Evolutionary conservation across 2,113 vertebrate species (phyloP).

Genomic region (Poeciliopsis prolifica): DNA sequence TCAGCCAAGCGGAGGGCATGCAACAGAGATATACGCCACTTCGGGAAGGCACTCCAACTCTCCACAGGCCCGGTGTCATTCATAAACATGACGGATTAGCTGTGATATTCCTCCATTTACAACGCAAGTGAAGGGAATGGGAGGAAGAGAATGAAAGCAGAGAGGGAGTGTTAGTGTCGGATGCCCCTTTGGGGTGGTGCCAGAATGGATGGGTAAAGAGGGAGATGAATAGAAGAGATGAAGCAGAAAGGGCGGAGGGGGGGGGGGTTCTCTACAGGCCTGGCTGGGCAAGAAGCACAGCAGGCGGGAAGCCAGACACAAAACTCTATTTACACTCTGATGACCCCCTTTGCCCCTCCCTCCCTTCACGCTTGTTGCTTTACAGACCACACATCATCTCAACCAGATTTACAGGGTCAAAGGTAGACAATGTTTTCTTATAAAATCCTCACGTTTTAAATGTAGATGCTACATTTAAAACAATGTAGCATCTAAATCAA

Average conservation of each 20-base stretch:
- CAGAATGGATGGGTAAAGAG: slow-evolving; percentile 92
- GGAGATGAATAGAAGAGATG: slow-evolving; percentile 89
- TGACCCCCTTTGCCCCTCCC: slow-evolving; percentile 38
- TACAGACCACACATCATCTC: slow-evolving; percentile 83
- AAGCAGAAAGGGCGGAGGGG: slow-evolving; percentile 82
- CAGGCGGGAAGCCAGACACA: slow-evolving; percentile 71
- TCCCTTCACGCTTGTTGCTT: slow-evolving; percentile 63
- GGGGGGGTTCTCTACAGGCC: slow-evolving; percentile 79
- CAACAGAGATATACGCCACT: slow-evolving; percentile 65
- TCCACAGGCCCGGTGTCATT: slow-evolving; percentile 85
- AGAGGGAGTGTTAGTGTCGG: slow-evolving; percentile 75
- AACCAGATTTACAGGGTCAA: slow-evolving; percentile 81
- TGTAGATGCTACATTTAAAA: slow-evolving; percentile 21
- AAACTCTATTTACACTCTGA: slow-evolving; percentile 86
- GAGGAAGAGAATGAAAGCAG: slow-evolving; percentile 63
- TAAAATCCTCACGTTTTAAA: not conserved
- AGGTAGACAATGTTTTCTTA: slow-evolving; percentile 17
- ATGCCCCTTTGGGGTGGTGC: slow-evolving; percentile 84
- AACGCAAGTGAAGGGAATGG: slow-evolving; percentile 71
- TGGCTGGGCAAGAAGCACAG: slow-evolving; percentile 74
- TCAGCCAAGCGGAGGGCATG: slow-evolving; percentile 64
- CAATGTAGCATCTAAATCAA: not conserved
- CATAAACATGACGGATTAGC: slow-evolving; percentile 90
- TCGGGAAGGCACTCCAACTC: slow-evolving; percentile 56
- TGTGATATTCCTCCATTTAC: slow-evolving; percentile 84